Evolutionary conservation across 1,140 invertebrate genomes (phyloP).

Genomic region (Papilio dardanus): DNA sequence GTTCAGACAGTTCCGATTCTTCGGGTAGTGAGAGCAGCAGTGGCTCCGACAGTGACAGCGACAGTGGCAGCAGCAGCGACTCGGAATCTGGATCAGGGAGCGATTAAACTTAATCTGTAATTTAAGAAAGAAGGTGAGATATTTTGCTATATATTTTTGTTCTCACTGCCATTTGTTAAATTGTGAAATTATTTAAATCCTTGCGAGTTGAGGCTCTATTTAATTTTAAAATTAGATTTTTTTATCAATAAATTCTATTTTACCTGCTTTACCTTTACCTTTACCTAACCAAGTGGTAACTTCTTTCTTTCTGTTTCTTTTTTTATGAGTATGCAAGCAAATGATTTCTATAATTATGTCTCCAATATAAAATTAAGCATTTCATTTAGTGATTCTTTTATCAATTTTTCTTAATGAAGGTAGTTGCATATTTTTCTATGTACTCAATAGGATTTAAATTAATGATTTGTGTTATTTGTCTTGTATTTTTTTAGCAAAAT

Average conservation of each 20-base stretch:
- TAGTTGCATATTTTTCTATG: neutral
- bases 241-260: no score
- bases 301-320: no score
- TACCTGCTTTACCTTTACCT: no score
- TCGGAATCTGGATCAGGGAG: conserved; percentile 54
- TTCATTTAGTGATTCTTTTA: no score
- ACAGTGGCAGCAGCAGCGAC: conserved; percentile 59
- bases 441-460: neutral
- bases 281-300: no score
- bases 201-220: no score
- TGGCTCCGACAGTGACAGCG: conserved; percentile 61
- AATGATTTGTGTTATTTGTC: neutral
- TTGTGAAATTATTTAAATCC: neutral
- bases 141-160: neutral
- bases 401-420: neutral
- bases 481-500: neutral
- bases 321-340: no score
- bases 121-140: neutral
- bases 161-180: neutral
- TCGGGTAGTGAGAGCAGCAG: conserved; percentile 65
- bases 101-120: conserved; percentile 44
- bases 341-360: no score
- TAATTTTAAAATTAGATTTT: no score
- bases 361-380: no score
- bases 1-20: conserved; percentile 57